These are phyloP conservation scores for Phoxinus dragarum DNA, from an alignment of 2,797 vertebrate genomes.

Conservation along the genomic window DNA sequence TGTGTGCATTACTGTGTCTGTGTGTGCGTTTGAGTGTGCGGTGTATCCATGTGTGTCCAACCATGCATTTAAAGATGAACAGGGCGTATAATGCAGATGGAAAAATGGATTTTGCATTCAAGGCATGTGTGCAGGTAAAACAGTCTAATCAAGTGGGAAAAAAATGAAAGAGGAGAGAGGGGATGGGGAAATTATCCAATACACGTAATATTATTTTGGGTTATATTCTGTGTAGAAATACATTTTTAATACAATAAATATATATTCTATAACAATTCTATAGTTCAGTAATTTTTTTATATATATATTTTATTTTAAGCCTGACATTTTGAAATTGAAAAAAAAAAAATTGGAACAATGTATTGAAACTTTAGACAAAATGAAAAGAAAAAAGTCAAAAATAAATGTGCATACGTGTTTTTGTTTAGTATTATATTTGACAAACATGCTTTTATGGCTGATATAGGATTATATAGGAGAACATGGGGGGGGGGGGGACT, in stretches of 20 bases:
- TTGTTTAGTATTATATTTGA: background rate
- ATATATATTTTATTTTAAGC: background rate
- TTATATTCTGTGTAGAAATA: background rate
- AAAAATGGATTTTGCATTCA: slow-evolving; percentile 41
- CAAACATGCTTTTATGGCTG: background rate
- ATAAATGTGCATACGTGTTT: background rate
- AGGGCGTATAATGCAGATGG: background rate
- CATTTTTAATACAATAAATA: background rate
- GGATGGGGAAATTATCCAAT: background rate
- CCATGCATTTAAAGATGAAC: background rate
- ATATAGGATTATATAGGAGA: background rate
- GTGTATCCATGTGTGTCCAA: background rate
- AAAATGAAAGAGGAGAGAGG: slow-evolving; percentile 13
- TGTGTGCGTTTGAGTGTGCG: background rate
- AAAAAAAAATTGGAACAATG: too few relatives aligned
- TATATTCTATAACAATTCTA: background rate
- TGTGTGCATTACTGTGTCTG: background rate
- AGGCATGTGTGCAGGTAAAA: slow-evolving; percentile 35
- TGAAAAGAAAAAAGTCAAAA: too few relatives aligned
- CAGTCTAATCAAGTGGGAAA: slow-evolving; percentile 36
- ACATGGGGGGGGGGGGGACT: too few relatives aligned
- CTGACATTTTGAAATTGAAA: background rate
- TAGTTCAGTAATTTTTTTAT: background rate
- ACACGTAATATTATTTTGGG: background rate
- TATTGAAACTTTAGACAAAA: too few relatives aligned